Evolutionary conservation across 2,113 vertebrate genomes (phyloP).

Genomic region (Gnathonemus longibarbis): DNA sequence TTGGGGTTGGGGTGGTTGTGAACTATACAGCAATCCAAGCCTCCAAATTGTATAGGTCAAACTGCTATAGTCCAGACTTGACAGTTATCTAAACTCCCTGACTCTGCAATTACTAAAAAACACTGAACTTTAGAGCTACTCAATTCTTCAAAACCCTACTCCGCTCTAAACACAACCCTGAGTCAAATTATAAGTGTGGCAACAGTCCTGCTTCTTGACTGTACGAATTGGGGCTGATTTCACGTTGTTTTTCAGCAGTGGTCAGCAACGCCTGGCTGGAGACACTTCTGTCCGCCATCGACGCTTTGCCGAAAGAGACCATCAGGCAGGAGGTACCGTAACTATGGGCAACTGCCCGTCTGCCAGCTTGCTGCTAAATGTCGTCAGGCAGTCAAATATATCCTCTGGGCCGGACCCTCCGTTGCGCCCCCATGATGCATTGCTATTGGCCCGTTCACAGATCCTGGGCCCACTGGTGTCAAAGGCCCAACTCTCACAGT

Average conservation of each 20-base stretch:
- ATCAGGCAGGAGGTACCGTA: constrained; percentile 79
- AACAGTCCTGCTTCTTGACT: background rate
- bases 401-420: background rate
- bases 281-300: constrained; percentile 81
- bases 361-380: background rate
- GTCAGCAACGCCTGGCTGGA: constrained; percentile 90
- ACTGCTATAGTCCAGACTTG: background rate
- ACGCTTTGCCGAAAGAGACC: constrained; percentile 82
- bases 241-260: constrained; percentile 54
- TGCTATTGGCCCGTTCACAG: constrained; percentile 50
- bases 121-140: background rate
- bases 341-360: background rate
- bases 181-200: background rate
- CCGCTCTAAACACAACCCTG: background rate
- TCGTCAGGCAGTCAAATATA: background rate
- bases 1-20: background rate
- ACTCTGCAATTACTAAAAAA: background rate
- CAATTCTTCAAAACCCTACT: background rate
- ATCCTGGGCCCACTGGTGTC: constrained; percentile 84
- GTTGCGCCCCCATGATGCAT: background rate
- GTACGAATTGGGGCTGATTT: background rate
- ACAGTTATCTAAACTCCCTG: background rate
- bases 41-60: background rate
- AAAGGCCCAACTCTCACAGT: constrained; percentile 83
- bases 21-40: background rate